phyloP scores from a whole-genome alignment of 2,113 vertebrate genomes.

The Colinus virginianus region DNA sequence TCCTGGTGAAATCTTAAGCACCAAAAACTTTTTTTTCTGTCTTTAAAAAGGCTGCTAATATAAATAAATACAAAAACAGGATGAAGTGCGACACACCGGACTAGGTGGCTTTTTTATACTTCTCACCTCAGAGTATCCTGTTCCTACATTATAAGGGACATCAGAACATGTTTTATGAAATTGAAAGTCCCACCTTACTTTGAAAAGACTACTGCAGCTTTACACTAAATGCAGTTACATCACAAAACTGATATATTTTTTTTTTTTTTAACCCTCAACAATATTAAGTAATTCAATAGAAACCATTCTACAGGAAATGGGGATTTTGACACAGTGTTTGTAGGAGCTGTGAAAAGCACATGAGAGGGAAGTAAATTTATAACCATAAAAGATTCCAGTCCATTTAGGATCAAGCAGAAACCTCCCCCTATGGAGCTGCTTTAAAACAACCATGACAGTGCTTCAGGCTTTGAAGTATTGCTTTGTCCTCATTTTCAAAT shows the following conservation, averaged over 20 bases:
- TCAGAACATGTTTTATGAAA: background rate
- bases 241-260: background rate
- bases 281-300: background rate
- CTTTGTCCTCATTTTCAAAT: constrained; percentile 5
- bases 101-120: background rate
- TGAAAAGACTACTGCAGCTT: background rate
- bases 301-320: background rate
- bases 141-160: background rate
- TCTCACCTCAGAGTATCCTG: background rate
- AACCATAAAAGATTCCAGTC: background rate
- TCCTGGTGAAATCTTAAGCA: background rate
- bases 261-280: background rate
- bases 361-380: background rate
- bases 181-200: background rate
- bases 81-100: background rate
- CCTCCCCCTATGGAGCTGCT: background rate
- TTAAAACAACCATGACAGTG: background rate
- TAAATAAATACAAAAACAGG: constrained; percentile 1
- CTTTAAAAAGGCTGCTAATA: background rate
- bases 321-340: background rate
- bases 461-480: constrained; percentile 11
- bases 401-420: constrained; percentile 7
- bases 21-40: background rate
- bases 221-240: background rate
- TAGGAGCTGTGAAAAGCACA: background rate